Conservation (phyloP, 2,797 vertebrate species). For the Heteromormyrus szaboi region DNA sequence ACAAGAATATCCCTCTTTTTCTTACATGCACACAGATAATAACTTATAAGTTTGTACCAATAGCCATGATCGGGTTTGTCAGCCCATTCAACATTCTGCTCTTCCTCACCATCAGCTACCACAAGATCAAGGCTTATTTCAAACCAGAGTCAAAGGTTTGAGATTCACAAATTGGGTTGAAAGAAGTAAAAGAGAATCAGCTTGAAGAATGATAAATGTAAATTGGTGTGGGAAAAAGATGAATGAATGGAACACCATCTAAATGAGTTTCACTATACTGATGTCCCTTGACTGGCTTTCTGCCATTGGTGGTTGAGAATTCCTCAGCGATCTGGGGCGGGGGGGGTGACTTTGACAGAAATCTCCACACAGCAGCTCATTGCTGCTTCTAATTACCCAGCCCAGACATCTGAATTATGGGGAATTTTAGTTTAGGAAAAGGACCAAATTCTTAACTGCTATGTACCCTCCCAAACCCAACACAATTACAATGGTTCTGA, state of each 20-base stretch:
- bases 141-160: background rate
- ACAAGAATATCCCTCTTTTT: background rate
- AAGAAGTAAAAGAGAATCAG: background rate
- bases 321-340: background rate
- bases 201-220: background rate
- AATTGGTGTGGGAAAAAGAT: background rate
- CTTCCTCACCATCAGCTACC: background rate
- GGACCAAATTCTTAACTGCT: conserved; percentile 1
- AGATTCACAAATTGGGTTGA: background rate
- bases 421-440: conserved; percentile 8
- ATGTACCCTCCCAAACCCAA: background rate
- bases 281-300: background rate
- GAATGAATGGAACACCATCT: background rate
- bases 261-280: background rate
- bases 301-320: background rate
- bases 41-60: background rate
- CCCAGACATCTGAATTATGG: background rate
- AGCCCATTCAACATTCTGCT: background rate
- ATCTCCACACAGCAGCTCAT: background rate
- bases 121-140: background rate
- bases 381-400: background rate
- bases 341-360: background rate
- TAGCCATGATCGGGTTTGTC: background rate
- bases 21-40: background rate
- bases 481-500: background rate